Conservation (phyloP, 2,888 invertebrate species). For the Drosophila greeni region DNA sequence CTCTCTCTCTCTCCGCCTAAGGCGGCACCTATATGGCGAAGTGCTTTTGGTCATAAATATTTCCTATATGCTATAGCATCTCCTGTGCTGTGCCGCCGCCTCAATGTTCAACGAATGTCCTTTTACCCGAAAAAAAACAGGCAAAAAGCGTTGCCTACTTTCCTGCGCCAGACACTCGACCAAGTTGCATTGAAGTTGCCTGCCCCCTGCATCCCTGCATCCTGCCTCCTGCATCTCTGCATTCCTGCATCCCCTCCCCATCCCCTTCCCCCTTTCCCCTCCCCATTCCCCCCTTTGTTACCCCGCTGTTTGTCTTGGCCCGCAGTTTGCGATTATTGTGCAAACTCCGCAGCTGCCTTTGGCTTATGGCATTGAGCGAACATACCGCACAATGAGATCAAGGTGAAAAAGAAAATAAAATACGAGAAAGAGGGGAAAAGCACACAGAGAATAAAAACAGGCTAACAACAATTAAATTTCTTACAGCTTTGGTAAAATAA, state of each 20-base stretch:
- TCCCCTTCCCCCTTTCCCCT: background rate
- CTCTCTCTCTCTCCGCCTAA: slow-evolving; percentile 1
- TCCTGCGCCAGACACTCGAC: slow-evolving; percentile 41
- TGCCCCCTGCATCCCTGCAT: slow-evolving; percentile 6
- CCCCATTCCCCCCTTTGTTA: slow-evolving; percentile 1
- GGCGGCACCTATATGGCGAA: background rate
- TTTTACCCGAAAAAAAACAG: slow-evolving; percentile 6
- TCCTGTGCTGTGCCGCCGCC: background rate
- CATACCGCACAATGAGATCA: slow-evolving; percentile 30
- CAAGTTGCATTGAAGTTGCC: slow-evolving; percentile 42
- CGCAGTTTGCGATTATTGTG: slow-evolving; percentile 54
- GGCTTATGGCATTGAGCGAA: slow-evolving; percentile 18
- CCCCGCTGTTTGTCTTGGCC: slow-evolving; percentile 43
- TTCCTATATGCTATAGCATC: slow-evolving; percentile 6
- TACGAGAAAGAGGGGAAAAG: slow-evolving; percentile 15
- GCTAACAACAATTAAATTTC: background rate
- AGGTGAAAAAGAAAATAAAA: slow-evolving; percentile 42
- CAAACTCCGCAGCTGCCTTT: slow-evolving; percentile 46
- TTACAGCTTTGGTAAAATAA: too few relatives aligned
- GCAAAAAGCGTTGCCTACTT: slow-evolving; percentile 59
- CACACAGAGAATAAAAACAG: slow-evolving; percentile 25
- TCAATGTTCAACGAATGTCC: slow-evolving; percentile 9
- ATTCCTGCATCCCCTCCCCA: slow-evolving; percentile 6
- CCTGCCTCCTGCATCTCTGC: slow-evolving; percentile 4
- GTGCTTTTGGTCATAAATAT: slow-evolving; percentile 40